A percentile compares a stretch with the other conserved stretches of the same genome.
Evolutionary conservation across 1,140 invertebrate species (phyloP).

Genomic region (Calycopis cecrops): DNA sequence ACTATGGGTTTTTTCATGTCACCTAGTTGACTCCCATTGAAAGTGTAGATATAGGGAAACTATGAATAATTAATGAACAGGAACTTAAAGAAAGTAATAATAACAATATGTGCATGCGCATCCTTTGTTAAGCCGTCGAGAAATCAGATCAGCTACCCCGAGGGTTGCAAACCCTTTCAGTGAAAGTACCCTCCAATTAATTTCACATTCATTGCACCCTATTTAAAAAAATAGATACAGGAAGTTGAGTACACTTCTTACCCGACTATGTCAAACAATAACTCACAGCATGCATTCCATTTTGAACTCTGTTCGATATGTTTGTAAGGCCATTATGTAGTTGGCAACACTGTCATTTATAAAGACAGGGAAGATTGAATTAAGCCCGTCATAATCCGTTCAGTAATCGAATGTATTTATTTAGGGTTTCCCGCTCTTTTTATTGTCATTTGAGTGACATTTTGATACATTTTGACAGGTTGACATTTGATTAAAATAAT

Average conservation of each 20-base stretch:
- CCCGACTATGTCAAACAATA: conserved; percentile 32
- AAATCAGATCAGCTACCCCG: conserved; percentile 52
- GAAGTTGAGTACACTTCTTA: conserved; percentile 37
- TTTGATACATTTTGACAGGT: conserved; percentile 38
- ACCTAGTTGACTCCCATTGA: not conserved
- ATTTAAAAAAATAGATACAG: conserved; percentile 51
- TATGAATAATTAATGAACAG: conserved; percentile 9
- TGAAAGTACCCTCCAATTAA: conserved; percentile 58
- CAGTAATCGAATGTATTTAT: conserved; percentile 28
- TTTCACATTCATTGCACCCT: conserved; percentile 63
- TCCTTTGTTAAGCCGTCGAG: conserved; percentile 32
- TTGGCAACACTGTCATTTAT: conserved; percentile 17
- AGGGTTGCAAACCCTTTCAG: conserved; percentile 43
- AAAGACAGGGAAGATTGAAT: conserved; percentile 1
- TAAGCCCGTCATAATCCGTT: conserved; percentile 41
- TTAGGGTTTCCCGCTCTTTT: conserved; percentile 30
- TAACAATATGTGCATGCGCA: conserved; percentile 8
- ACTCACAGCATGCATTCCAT: too few species aligned
- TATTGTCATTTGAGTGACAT: conserved; percentile 25
- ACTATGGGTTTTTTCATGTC: not conserved
- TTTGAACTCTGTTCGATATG: too few species aligned
- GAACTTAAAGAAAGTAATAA: conserved; percentile 7
- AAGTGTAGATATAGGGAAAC: not conserved
- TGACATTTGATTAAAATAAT: conserved; percentile 8
- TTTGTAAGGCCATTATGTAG: too few species aligned